phyloP scores from a whole-genome alignment of 2,113 vertebrate species.

The Scophthalmus maximus region DNA sequence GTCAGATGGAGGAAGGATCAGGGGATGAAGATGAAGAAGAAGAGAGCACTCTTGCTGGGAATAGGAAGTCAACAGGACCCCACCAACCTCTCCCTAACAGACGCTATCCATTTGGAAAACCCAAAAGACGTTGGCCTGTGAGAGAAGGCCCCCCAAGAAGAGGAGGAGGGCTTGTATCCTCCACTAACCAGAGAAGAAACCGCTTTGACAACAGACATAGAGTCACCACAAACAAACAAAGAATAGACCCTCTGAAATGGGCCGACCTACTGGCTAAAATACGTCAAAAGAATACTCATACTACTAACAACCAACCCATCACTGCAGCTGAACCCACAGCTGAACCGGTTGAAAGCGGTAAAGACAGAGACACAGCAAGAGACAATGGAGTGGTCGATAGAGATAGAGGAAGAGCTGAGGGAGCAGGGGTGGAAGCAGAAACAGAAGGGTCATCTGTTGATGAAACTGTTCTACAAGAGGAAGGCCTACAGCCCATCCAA shows the following conservation, averaged over 20 bases:
- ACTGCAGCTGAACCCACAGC: conserved; percentile 34
- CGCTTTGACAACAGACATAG: conserved; percentile 85
- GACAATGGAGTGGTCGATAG: conserved; percentile 14
- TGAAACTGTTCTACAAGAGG: conserved; percentile 61
- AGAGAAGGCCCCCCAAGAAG: conserved; percentile 50
- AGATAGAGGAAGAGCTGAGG: conserved; percentile 10
- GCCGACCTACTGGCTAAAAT: conserved; percentile 92
- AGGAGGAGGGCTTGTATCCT: conserved; percentile 33
- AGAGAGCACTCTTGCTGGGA: conserved; percentile 58
- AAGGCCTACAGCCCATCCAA: conserved; percentile 62
- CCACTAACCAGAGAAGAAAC: conserved; percentile 82
- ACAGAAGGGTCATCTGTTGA: conserved; percentile 85
- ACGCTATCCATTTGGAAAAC: conserved; percentile 37
- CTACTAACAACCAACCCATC: conserved; percentile 52
- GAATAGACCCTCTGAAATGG: conserved; percentile 92
- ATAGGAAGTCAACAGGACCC: conserved; percentile 22
- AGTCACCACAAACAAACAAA: conserved; percentile 85
- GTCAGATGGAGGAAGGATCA: conserved; percentile 85
- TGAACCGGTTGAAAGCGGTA: conserved; percentile 9
- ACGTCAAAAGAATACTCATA: conserved; percentile 83
- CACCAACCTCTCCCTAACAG: conserved; percentile 27
- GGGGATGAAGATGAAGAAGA: conserved; percentile 75
- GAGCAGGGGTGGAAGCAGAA: conserved; percentile 37
- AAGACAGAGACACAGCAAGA: conserved; percentile 8
- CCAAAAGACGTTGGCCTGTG: conserved; percentile 40